Conservation (phyloP, 2,888 invertebrate species). For the Pandemis heparana region DNA sequence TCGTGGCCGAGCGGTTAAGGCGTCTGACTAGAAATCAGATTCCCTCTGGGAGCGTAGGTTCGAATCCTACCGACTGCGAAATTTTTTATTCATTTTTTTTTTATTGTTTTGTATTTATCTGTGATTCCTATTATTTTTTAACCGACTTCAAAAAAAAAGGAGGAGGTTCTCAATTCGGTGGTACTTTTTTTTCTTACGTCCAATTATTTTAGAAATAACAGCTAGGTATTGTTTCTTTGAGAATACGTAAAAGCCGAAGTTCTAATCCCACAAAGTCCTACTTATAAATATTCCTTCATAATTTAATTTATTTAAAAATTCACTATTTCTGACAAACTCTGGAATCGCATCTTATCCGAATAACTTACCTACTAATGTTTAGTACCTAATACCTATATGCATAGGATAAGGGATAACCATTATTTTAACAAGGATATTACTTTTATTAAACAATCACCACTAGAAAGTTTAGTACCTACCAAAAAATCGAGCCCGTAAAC, state of each 20-base stretch:
- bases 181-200: not conserved
- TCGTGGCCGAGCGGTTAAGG: slow-evolving; percentile 88
- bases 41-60: slow-evolving; percentile 96
- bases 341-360: too few relatives aligned
- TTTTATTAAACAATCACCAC: not conserved
- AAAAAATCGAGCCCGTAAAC: slow-evolving; percentile 45
- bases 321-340: too few relatives aligned
- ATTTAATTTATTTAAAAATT: too few relatives aligned
- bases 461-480: not conserved
- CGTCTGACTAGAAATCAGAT: slow-evolving; percentile 96
- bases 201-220: too few relatives aligned
- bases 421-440: not conserved
- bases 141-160: too few relatives aligned
- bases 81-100: not conserved
- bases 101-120: too few relatives aligned
- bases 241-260: not conserved
- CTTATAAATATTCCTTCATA: not conserved
- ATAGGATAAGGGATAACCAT: too few relatives aligned
- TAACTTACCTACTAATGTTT: not conserved
- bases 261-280: not conserved
- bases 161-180: too few relatives aligned
- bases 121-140: not conserved
- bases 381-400: too few relatives aligned
- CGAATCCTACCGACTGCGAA: slow-evolving; percentile 95
- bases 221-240: not conserved